Evolutionary conservation across 30 jellyfish, hydroid and myxozoan genomes (phyloP).

Genomic region (Aurelia coerulea): DNA sequence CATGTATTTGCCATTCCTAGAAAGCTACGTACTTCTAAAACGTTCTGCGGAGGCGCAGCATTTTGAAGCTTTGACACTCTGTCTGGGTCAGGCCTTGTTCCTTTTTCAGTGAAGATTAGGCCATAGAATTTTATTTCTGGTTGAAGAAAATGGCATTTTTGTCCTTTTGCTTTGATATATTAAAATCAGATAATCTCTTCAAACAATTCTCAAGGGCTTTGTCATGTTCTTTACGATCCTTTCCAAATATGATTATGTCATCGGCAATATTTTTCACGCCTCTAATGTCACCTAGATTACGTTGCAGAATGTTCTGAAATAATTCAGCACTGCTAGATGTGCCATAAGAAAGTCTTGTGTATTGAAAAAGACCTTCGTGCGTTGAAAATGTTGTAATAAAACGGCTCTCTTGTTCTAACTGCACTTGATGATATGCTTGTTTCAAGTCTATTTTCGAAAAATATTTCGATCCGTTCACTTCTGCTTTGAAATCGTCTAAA

Average conservation of each 20-base stretch:
- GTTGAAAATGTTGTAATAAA: constrained; percentile 18
- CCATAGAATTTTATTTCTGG: constrained; percentile 7
- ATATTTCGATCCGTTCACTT: constrained; percentile 22
- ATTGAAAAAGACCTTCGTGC: constrained; percentile 23
- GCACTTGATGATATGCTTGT: constrained; percentile 20
- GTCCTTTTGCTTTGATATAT: constrained; percentile 7
- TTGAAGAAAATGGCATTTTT: constrained; percentile 18
- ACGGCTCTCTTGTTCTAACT: constrained; percentile 28
- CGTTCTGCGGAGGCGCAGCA: constrained; percentile 38
- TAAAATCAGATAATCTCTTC: constrained; percentile 1
- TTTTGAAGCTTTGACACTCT: constrained; percentile 13
- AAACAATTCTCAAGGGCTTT: constrained; percentile 21
- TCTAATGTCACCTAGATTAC: constrained; percentile 27
- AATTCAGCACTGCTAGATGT: constrained; percentile 53
- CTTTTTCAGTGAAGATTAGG: constrained; percentile 31
- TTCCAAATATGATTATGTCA: constrained; percentile 35
- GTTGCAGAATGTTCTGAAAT: constrained; percentile 38
- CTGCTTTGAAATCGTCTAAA: constrained; percentile 41
- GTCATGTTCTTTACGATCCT: constrained; percentile 30
- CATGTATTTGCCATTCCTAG: constrained; percentile 23
- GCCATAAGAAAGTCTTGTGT: constrained; percentile 45
- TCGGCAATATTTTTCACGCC: constrained; percentile 66
- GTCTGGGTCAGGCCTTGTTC: constrained; percentile 23
- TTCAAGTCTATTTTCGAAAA: constrained; percentile 33
- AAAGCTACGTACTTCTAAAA: constrained; percentile 28